A percentile compares a stretch with the other conserved stretches of the same genome.
phyloP scores from a whole-genome alignment of 2,888 invertebrate species.

The Parnassius glacialis region DNA sequence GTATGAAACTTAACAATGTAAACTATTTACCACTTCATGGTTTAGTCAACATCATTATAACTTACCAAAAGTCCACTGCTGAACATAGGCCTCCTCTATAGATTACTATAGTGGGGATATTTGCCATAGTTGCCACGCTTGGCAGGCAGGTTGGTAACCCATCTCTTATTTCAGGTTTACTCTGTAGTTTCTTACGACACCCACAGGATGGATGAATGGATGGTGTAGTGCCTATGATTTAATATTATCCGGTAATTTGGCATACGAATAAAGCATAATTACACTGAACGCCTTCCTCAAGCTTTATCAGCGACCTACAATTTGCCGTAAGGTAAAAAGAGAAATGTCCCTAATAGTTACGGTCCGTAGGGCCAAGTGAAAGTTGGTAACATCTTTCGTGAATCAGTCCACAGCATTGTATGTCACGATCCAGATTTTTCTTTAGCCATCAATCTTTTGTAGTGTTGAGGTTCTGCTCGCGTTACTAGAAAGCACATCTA shows the following conservation, averaged over 20 bases:
- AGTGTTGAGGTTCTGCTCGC: constrained; percentile 46
- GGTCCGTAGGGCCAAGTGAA: constrained; percentile 69
- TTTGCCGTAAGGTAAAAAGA: constrained; percentile 35
- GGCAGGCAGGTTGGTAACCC: too few relatives aligned
- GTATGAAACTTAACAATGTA: too few relatives aligned
- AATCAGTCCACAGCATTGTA: constrained; percentile 59
- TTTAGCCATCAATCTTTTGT: constrained; percentile 60
- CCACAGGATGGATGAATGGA: too few relatives aligned
- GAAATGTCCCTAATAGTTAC: constrained; percentile 47
- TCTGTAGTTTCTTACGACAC: too few relatives aligned
- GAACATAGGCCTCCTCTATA: too few relatives aligned
- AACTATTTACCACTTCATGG: too few relatives aligned
- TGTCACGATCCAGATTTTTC: constrained; percentile 58
- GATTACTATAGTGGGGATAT: too few relatives aligned
- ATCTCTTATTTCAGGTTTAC: too few relatives aligned
- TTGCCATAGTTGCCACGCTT: too few relatives aligned
- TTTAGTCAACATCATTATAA: too few relatives aligned
- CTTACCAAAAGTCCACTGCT: too few relatives aligned
- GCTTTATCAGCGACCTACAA: constrained; percentile 27
- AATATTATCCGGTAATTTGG: constrained; percentile 6
- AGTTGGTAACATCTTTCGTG: constrained; percentile 64
- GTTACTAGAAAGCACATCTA: constrained; percentile 51
- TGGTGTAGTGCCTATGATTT: neutral
- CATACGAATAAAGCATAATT: constrained; percentile 14
- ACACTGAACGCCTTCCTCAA: constrained; percentile 29